Evolutionary conservation across 2,113 vertebrate genomes (phyloP).

Genomic region (Nettapus auritus): DNA sequence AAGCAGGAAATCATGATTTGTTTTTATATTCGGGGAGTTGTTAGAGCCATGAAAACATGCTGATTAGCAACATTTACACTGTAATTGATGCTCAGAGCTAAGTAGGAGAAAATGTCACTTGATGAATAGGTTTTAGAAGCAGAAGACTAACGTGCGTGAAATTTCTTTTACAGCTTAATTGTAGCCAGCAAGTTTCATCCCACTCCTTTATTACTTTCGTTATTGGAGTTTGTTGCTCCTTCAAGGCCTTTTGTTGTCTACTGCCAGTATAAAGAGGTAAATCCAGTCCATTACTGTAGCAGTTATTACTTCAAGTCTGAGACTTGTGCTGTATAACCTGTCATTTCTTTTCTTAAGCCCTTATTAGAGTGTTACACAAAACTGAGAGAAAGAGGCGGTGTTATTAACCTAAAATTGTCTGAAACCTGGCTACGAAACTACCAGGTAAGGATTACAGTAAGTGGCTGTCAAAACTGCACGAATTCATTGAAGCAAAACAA

Average conservation of each 20-base stretch:
- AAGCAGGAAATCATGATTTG: not conserved
- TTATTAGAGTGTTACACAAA: slow-evolving; percentile 95
- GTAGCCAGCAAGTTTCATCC: slow-evolving; percentile 93
- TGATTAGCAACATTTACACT: not conserved
- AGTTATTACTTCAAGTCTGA: not conserved
- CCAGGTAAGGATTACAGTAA: slow-evolving; percentile 81
- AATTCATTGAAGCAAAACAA: not conserved
- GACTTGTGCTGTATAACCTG: not conserved
- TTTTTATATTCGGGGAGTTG: not conserved
- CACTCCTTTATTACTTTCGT: slow-evolving; percentile 82
- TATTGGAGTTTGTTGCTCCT: slow-evolving; percentile 91
- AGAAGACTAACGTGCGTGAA: not conserved
- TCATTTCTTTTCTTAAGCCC: slow-evolving; percentile 76
- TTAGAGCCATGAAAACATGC: not conserved
- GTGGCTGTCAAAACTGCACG: not conserved
- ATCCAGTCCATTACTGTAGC: not conserved
- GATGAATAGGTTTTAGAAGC: not conserved
- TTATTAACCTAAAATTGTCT: slow-evolving; percentile 88
- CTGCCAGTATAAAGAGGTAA: slow-evolving; percentile 97
- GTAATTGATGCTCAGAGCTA: not conserved
- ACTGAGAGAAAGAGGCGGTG: slow-evolving; percentile 89
- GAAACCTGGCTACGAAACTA: slow-evolving; percentile 97
- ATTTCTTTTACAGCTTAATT: slow-evolving; percentile 85
- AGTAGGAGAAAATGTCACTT: not conserved
- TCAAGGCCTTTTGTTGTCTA: slow-evolving; percentile 95